Conservation (phyloP, 2,888 invertebrate genomes). For the Nemotelus nigrinus region DNA sequence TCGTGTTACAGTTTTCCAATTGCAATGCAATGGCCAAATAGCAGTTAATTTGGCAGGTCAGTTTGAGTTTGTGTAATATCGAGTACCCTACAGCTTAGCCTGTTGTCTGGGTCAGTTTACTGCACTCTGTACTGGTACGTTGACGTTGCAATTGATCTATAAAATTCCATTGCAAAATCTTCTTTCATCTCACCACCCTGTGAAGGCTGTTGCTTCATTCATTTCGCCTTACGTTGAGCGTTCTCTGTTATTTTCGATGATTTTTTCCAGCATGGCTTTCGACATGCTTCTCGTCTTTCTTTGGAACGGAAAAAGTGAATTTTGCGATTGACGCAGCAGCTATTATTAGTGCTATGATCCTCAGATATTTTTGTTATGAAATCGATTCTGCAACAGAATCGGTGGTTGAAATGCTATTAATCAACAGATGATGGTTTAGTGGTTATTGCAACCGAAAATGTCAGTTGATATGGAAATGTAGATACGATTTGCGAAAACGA, state of each 20-base stretch:
- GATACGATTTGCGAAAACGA: too few species aligned
- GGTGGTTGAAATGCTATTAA: slow-evolving; percentile 20
- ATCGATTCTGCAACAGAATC: slow-evolving; percentile 24
- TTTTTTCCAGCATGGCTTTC: too few species aligned
- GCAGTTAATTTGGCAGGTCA: slow-evolving; percentile 4
- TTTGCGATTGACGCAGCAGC: neutral
- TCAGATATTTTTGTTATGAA: neutral
- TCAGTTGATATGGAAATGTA: too few species aligned
- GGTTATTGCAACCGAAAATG: too few species aligned
- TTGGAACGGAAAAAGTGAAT: neutral
- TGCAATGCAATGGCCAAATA: neutral
- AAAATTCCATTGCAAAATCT: slow-evolving; percentile 11
- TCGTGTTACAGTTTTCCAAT: slow-evolving; percentile 31
- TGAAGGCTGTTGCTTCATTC: neutral
- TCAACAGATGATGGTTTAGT: neutral
- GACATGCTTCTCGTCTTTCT: neutral
- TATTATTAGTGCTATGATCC: slow-evolving; percentile 16
- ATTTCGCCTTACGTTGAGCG: slow-evolving; percentile 1
- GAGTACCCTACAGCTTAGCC: slow-evolving; percentile 7
- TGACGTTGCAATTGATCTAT: slow-evolving; percentile 1
- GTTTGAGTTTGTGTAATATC: neutral
- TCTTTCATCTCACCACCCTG: neutral
- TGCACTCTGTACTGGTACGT: neutral
- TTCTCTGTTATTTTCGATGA: too few species aligned
- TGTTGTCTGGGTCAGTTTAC: neutral